These are phyloP conservation scores for Poliocrania exsul DNA, from an alignment of 2,797 vertebrate genomes.

Conservation along the genomic window DNA sequence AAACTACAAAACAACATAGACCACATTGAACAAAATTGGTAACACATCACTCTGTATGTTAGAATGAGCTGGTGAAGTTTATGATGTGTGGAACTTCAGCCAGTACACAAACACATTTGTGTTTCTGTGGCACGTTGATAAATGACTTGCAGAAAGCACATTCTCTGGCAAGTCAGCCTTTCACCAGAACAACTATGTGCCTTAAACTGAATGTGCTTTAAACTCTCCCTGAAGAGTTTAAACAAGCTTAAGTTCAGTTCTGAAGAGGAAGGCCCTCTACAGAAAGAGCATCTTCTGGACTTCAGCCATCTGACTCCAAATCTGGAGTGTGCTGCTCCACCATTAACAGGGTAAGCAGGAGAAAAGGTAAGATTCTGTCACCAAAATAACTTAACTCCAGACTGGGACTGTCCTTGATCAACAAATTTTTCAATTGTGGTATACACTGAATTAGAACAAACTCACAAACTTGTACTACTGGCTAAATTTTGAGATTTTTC, in stretches of 20 bases:
- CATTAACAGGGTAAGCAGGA: neutral
- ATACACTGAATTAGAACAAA: neutral
- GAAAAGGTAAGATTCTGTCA: neutral
- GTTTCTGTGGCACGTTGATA: accelerated
- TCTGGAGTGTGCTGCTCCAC: neutral
- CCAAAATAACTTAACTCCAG: neutral
- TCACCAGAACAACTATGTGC: neutral
- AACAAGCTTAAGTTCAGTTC: neutral
- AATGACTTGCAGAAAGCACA: neutral
- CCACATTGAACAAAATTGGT: neutral
- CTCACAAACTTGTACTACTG: neutral
- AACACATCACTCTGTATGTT: neutral
- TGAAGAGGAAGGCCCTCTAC: neutral
- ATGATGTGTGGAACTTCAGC: neutral
- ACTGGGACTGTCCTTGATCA: neutral
- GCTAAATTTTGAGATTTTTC: neutral
- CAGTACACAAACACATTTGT: neutral
- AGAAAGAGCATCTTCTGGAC: neutral
- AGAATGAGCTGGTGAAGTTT: neutral
- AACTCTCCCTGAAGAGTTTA: neutral
- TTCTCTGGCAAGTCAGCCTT: neutral
- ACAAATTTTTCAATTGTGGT: neutral
- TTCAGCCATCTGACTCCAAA: neutral
- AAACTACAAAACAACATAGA: neutral
- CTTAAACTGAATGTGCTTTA: neutral